Percentiles rank a stretch among this genome's conserved stretches.
phyloP scores from a whole-genome alignment of 23 tunicate genomes.

The Halocynthia roretzi region DNA sequence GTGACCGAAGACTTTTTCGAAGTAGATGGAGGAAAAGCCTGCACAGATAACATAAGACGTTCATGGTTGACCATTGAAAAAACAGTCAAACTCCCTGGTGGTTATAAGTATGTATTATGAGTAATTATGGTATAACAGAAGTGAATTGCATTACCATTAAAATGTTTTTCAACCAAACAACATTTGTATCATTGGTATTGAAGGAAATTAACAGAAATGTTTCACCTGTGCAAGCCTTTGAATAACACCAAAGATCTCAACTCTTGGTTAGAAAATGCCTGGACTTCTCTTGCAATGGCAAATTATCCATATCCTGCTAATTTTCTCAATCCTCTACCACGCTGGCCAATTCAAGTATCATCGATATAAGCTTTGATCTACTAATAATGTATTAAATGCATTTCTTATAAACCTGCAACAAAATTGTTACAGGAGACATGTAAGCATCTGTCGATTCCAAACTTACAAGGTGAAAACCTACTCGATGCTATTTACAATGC shows the following conservation, averaged over 20 bases:
- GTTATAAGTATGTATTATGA: constrained; percentile 19
- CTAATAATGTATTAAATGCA: not conserved
- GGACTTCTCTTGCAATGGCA: constrained; percentile 67
- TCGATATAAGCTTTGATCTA: not conserved
- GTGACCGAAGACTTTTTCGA: constrained; percentile 47
- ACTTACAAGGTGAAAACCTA: constrained; percentile 34
- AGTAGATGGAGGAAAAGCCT: constrained; percentile 29
- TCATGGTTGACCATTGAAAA: constrained; percentile 60
- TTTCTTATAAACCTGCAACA: not conserved
- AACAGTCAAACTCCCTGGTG: constrained; percentile 37
- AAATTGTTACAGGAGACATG: constrained; percentile 44
- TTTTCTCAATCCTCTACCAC: constrained; percentile 71
- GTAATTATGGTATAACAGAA: not conserved
- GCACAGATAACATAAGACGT: constrained; percentile 51
- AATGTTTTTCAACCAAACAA: not conserved
- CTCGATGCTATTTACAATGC: constrained; percentile 42
- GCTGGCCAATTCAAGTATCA: constrained; percentile 63
- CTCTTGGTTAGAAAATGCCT: constrained; percentile 45
- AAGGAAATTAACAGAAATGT: constrained; percentile 16
- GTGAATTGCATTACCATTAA: not conserved
- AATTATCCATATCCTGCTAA: constrained; percentile 84
- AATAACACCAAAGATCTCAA: constrained; percentile 22
- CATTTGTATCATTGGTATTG: not conserved
- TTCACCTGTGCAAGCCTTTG: constrained; percentile 36
- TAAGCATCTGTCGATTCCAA: constrained; percentile 30